Evolutionary conservation across 2,113 vertebrate species (phyloP).

Genomic region (Osmerus mordax): DNA sequence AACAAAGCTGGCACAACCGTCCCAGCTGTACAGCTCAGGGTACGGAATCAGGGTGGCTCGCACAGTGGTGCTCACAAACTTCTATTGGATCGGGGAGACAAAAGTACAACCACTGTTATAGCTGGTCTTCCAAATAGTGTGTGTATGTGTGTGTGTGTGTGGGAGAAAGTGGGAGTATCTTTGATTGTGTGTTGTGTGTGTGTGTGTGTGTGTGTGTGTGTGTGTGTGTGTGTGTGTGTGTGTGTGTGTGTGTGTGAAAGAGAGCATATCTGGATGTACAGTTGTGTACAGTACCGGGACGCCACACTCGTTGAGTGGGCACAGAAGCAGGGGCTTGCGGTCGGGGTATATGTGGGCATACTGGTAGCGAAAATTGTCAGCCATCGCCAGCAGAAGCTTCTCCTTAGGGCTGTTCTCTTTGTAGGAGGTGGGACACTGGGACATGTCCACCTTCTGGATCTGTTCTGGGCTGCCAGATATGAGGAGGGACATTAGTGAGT

Average conservation of each 20-base stretch:
- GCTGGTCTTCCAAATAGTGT: constrained; percentile 12
- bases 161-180: not conserved
- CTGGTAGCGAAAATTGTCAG: constrained; percentile 78
- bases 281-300: constrained; percentile 69
- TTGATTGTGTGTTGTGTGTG: not conserved
- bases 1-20: constrained; percentile 81
- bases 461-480: not conserved
- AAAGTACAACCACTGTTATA: not conserved
- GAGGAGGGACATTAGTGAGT: not conserved
- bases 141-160: not conserved
- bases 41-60: constrained; percentile 73
- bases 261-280: not conserved
- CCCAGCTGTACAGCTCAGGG: constrained; percentile 78
- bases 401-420: constrained; percentile 74
- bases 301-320: constrained; percentile 80
- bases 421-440: constrained; percentile 73
- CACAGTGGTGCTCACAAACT: constrained; percentile 87
- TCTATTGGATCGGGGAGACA: constrained; percentile 66
- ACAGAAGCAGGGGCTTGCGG: constrained; percentile 79
- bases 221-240: not conserved
- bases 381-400: constrained; percentile 66
- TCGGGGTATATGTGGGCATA: constrained; percentile 79
- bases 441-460: constrained; percentile 42
- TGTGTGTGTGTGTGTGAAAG: not conserved
- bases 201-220: not conserved